Base-by-base conservation (phyloP, 2,888 invertebrate genomes). In the Bombylius discolor region DNA sequence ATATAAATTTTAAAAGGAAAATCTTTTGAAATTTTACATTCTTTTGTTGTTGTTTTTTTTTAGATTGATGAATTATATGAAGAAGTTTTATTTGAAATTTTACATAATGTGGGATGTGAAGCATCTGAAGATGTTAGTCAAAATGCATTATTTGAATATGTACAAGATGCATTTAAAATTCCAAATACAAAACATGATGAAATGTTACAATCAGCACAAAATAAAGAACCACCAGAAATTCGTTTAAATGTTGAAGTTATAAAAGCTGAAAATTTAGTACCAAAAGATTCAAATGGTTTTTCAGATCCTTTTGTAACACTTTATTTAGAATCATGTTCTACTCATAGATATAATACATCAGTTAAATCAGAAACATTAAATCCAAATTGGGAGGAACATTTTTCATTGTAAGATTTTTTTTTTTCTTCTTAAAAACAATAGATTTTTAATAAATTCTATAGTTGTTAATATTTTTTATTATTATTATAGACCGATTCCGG, bases 241-340 rank as follows among this genome's bases (percentile, higher is more conserved):
- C 81, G 88, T 73, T 75, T 92, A 48, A 90, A 91, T 69, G 85
- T 92, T 11, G 89, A 91, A 75, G 82, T 92, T 6, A 82, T 91
- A 53, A 90, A 91, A 75, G 90, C 89, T 3, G 90, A 89, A 75
- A 89, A 90, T 65, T 73, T 92, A 48, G 79, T 82, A 59, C 84
- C 91, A 31, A 91, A 91, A 73, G 92, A 92, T 71, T 83, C 90
- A 0, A 92, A 89, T 68, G 92, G 97, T n/a, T 80, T 93, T 62
- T 95, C 95, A 65, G 98, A 99, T 75, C 98, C 98, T 0, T 99
- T 95, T 72, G 96, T 97, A 56, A 96, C 96, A 61, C 80, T 98
- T 67, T 92, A 85, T 70, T 74, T 92, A 62, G 83, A 85, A 69
- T 89, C 89, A 2, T 82, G 84, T 59, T 81, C 84, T 4, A 80